Evolutionary conservation across 2,113 vertebrate genomes (phyloP).

Genomic region (Alectura lathami): DNA sequence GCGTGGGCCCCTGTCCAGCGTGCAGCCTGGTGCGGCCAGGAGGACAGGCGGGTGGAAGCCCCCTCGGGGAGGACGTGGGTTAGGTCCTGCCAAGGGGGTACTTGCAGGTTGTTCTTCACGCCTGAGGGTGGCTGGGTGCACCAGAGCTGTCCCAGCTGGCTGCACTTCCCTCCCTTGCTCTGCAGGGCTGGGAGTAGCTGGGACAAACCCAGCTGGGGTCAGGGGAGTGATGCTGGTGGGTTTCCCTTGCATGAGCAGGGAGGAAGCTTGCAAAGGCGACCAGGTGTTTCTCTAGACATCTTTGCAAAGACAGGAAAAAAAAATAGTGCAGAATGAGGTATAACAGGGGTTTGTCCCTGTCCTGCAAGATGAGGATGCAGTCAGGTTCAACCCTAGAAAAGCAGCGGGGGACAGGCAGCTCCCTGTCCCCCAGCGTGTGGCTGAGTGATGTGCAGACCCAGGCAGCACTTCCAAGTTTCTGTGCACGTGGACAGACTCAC

Average conservation of each 20-base stretch:
- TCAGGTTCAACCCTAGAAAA: background rate
- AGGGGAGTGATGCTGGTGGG: background rate
- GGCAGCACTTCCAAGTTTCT: background rate
- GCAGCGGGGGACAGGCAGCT: background rate
- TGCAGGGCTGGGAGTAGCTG: background rate
- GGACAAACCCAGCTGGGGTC: background rate
- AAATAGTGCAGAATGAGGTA: background rate
- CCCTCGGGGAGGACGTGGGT: background rate
- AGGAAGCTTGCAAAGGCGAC: background rate
- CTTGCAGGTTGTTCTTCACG: accelerated
- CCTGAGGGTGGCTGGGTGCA: background rate
- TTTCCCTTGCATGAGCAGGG: background rate
- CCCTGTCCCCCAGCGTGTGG: background rate
- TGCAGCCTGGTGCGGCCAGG: accelerated
- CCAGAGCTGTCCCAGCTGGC: background rate
- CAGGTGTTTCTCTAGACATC: background rate
- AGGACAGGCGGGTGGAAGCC: background rate
- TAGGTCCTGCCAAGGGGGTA: background rate
- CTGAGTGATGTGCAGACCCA: background rate
- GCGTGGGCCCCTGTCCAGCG: accelerated
- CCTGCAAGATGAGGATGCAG: background rate
- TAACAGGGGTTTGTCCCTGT: background rate
- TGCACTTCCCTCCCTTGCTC: background rate
- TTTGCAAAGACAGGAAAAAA: background rate
- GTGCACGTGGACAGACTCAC: background rate